phyloP scores from a whole-genome alignment of 1,140 invertebrate genomes.

The Drosophila parvula region DNA sequence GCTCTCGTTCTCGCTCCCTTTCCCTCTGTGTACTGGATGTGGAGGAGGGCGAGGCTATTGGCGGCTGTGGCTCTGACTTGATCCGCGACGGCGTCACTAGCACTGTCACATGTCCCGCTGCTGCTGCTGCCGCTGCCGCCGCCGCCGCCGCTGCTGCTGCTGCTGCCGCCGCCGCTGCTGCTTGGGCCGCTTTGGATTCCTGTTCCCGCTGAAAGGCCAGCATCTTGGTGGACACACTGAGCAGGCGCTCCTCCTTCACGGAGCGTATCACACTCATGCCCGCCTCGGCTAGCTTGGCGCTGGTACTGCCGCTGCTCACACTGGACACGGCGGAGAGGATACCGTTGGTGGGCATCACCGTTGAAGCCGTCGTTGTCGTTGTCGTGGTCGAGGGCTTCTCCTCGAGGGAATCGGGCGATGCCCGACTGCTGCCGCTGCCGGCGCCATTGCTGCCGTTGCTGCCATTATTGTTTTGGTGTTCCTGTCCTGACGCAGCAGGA shows the following conservation, averaged over 20 bases:
- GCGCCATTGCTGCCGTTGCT: conserved; percentile 64
- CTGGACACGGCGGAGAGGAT: conserved; percentile 34
- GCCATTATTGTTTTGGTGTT: conserved; percentile 79
- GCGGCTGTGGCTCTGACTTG: conserved; percentile 79
- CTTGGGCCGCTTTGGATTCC: conserved; percentile 53
- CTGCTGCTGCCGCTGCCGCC: conserved; percentile 80
- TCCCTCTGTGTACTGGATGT: conserved; percentile 57
- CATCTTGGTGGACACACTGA: conserved; percentile 79
- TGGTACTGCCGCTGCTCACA: conserved; percentile 2
- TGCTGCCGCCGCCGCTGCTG: conserved; percentile 33
- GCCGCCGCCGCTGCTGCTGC: conserved; percentile 64
- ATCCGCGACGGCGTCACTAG: conserved; percentile 82
- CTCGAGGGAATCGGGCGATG: conserved; percentile 80
- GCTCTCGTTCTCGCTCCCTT: conserved; percentile 30
- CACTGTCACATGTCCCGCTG: conserved; percentile 83
- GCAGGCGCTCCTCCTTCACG: conserved; percentile 79
- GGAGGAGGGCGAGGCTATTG: conserved; percentile 73
- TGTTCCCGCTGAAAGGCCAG: conserved; percentile 70
- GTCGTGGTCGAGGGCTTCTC: conserved; percentile 79
- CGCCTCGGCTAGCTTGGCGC: conserved; percentile 38
- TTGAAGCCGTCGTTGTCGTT: conserved; percentile 24
- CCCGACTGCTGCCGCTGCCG: conserved; percentile 79
- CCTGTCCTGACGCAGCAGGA: conserved; percentile 31
- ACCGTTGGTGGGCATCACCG: conserved; percentile 62
- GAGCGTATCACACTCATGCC: conserved; percentile 82